Evolutionary conservation across 2,888 invertebrate genomes (phyloP).

Genomic region (Coelopa pilipes): DNA sequence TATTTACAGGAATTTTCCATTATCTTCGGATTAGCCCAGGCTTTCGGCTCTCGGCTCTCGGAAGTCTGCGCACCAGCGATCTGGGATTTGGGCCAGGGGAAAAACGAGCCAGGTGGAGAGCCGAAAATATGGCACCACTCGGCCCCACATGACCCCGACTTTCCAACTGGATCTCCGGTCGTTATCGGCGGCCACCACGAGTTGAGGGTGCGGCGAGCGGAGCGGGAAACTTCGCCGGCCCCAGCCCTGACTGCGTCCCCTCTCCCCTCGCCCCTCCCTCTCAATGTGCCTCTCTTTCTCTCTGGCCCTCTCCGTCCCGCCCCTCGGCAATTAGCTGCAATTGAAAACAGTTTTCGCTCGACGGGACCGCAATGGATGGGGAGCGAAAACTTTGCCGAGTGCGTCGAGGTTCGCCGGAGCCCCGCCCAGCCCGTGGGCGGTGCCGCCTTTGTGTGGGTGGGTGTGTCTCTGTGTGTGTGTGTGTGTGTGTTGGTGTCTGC

Average conservation of each 20-base stretch:
- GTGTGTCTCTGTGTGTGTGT: too few relatives aligned
- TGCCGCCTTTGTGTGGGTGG: not conserved
- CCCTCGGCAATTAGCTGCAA: conserved; percentile 26
- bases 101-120: not conserved
- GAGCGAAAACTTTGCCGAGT: not conserved
- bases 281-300: too few relatives aligned
- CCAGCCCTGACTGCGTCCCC: too few relatives aligned
- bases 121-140: not conserved
- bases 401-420: not conserved
- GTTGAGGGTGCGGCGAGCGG: too few relatives aligned
- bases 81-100: too few relatives aligned
- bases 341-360: conserved; percentile 21
- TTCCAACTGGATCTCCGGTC: too few relatives aligned
- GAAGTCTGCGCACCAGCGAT: too few relatives aligned
- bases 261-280: not conserved
- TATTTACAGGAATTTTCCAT: too few relatives aligned
- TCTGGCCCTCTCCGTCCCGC: not conserved
- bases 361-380: conserved; percentile 9
- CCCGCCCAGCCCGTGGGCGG: not conserved
- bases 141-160: not conserved
- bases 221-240: too few relatives aligned
- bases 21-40: too few relatives aligned
- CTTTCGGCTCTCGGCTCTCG: too few relatives aligned
- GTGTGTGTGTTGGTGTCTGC: not conserved
- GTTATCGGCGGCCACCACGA: too few relatives aligned